Evolutionary conservation across 2,888 invertebrate species (phyloP).

Genomic region (Tetanocera ferruginea): DNA sequence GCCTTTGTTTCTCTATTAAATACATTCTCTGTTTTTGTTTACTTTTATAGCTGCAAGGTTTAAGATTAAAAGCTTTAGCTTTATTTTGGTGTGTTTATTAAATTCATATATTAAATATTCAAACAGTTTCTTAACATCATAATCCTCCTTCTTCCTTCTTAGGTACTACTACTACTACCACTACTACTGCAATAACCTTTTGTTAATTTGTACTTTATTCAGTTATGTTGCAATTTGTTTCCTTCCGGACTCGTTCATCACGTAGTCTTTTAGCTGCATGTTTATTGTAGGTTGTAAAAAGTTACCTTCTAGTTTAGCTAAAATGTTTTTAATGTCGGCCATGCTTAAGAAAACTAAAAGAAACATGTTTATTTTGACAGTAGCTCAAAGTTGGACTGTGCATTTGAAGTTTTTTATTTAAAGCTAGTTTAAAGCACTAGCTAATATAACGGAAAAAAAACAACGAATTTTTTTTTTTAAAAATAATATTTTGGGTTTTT

Average conservation of each 20-base stretch:
- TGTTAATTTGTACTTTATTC: background rate
- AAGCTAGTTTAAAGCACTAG: too few species aligned
- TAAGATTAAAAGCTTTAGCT: conserved; percentile 14
- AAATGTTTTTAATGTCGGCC: conserved; percentile 19
- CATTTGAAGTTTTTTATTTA: background rate
- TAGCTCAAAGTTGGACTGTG: background rate
- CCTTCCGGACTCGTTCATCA: background rate
- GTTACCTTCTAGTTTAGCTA: conserved; percentile 19
- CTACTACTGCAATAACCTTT: background rate
- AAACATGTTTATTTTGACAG: too few species aligned
- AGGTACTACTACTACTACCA: background rate
- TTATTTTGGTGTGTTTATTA: conserved; percentile 16
- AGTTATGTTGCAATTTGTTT: background rate
- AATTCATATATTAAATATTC: conserved; percentile 22
- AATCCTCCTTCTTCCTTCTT: background rate
- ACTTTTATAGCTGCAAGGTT: background rate
- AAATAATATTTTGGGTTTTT: too few species aligned
- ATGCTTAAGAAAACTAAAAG: background rate
- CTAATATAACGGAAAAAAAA: too few species aligned
- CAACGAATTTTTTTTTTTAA: too few species aligned
- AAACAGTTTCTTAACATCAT: conserved; percentile 4
- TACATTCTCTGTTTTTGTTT: background rate
- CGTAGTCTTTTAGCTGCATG: conserved; percentile 19
- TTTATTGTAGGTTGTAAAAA: conserved; percentile 22
- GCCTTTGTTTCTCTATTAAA: background rate